Base-by-base conservation (phyloP, 2,113 vertebrate genomes). In the Osmerus eperlanus region DNA sequence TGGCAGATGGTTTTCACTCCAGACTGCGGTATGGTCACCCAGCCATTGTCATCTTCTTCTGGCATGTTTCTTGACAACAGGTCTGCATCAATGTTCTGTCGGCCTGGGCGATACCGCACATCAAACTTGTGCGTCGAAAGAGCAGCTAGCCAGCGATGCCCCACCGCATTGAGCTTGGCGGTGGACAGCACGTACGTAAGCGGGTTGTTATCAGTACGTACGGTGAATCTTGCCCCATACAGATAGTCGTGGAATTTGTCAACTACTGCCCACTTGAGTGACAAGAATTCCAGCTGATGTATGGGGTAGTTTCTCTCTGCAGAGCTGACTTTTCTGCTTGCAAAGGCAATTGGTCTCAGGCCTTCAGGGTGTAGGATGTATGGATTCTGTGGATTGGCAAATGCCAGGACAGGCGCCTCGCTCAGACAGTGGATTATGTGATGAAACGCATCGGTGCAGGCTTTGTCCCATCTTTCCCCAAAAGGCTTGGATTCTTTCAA, bases 231-330 rank as follows among this genome's bases (percentile, higher is more conserved):
- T 2, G 66, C 23, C 1, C 69, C 82, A 65, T 80, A 82, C 1
- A 82, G 11, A 16, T 59, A 82, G 15, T 78, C 73, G 32, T 77
- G 73, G 23, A 75, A 77, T 36, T 72, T 79, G 2, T 85, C 65
- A 7, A 65, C 47, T 5, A 84, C 61, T 4, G 73, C 76, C 78
- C 76, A 81, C 51, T 81, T 84, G 0, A 79, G 64, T 0, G 76
- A 73, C 4, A 79, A 65, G 14, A 79, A 79, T 18, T 81, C 62
- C 25, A 2, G 62, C 52, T 63, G 18, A 23, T 63, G 60, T 8
- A 23, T 23, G 25, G 3, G 60, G 14, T 63, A 63, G 60, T 63
- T 64, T 25, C 29, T 64, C 29, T 64, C 62, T 1, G 19, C 16
- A 5, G 19, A 25, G 11, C 15, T 23, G 4, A 63, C 14, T 15